Conservation (phyloP, 2,113 vertebrate species). For the Gorsachius goisagi region DNA sequence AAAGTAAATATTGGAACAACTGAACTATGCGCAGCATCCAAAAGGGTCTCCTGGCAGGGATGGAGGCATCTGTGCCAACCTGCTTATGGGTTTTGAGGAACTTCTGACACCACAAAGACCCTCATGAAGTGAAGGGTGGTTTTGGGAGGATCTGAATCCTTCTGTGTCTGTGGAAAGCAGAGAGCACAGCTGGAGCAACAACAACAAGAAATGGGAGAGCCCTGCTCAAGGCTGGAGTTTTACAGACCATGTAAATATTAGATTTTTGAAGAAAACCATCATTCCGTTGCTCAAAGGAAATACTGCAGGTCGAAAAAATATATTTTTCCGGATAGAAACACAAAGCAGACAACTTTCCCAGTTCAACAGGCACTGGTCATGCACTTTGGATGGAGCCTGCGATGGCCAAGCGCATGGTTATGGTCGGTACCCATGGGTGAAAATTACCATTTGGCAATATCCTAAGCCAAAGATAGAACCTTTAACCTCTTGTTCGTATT, state of each 20-base stretch:
- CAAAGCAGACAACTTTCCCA: neutral
- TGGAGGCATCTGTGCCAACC: neutral
- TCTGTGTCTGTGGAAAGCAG: accelerated
- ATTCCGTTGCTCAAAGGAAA: neutral
- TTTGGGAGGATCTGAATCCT: neutral
- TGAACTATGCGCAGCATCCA: neutral
- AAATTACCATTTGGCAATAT: too few species aligned
- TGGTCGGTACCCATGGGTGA: neutral
- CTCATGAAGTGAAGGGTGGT: too few species aligned
- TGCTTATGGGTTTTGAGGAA: neutral
- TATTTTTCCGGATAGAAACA: accelerated
- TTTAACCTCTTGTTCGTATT: neutral
- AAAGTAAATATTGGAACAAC: neutral
- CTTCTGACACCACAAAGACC: neutral
- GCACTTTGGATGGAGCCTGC: neutral
- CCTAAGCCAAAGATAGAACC: neutral
- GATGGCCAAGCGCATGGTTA: accelerated
- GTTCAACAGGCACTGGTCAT: accelerated
- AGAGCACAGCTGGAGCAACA: neutral
- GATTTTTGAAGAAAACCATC: neutral
- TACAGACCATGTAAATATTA: neutral
- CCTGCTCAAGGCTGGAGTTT: neutral
- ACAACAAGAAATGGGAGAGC: neutral
- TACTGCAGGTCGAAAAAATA: neutral
- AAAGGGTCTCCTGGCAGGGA: neutral